Conservation (phyloP, 1,140 invertebrate genomes). For the Holcopasites calliopsidis region DNA sequence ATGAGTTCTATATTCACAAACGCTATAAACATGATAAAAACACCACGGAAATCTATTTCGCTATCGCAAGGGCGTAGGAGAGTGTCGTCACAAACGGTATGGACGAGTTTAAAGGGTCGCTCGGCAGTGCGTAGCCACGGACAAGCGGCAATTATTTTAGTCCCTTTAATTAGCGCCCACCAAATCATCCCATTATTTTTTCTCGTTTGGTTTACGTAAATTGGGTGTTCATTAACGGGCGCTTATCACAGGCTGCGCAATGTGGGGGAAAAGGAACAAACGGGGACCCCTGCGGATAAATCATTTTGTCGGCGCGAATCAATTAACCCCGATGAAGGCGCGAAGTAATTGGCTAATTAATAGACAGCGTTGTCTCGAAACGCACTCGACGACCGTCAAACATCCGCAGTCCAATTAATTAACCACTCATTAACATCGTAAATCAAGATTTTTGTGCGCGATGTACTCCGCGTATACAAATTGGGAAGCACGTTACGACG, state of each 20-base stretch:
- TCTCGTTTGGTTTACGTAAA: background rate
- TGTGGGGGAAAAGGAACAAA: background rate
- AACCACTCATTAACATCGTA: background rate
- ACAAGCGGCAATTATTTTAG: conserved; percentile 1
- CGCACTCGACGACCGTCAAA: background rate
- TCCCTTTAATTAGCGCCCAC: conserved; percentile 18
- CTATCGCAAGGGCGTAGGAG: background rate
- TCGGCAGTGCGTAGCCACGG: background rate
- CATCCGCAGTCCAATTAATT: background rate
- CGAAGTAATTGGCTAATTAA: background rate
- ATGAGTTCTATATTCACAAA: too few relatives aligned
- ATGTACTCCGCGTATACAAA: background rate
- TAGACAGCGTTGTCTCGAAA: background rate
- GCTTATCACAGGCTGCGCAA: background rate
- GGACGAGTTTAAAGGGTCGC: background rate
- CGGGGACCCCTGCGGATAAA: background rate
- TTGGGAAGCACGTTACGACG: background rate
- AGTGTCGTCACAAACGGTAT: background rate
- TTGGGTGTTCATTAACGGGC: background rate
- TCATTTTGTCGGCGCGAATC: background rate
- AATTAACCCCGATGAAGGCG: background rate
- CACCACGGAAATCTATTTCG: background rate
- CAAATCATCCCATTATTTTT: conserved; percentile 8
- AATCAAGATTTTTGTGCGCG: background rate
- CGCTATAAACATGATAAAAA: too few relatives aligned